Percentiles rank a stretch among this genome's conserved stretches.
Evolutionary conservation across 2,113 vertebrate genomes (phyloP).

Genomic region (Hydrochoerus hydrochaeris): DNA sequence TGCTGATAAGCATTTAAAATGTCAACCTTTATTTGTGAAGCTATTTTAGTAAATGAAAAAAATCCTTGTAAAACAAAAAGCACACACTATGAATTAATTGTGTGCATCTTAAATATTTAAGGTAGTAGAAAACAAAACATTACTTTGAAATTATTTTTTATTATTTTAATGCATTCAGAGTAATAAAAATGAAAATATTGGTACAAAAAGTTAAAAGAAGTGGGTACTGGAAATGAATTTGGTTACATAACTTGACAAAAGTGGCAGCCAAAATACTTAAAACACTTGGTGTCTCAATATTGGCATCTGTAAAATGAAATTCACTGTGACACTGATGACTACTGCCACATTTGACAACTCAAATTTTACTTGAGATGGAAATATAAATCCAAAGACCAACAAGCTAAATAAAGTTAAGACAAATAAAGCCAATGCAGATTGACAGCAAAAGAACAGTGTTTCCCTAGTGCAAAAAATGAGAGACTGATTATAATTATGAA

Average conservation of each 20-base stretch:
- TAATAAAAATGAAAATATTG: not conserved
- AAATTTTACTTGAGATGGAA: not conserved
- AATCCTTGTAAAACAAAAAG: not conserved
- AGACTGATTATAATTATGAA: not conserved
- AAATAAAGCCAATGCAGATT: not conserved
- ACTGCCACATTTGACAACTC: not conserved
- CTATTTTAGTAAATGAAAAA: not conserved
- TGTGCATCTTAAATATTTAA: not conserved
- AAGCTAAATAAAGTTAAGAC: slow-evolving; percentile 6
- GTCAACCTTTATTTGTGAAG: not conserved
- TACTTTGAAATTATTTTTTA: not conserved
- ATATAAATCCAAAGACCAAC: not conserved
- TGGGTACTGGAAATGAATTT: not conserved
- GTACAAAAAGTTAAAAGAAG: not conserved
- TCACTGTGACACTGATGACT: not conserved
- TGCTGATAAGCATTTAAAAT: not conserved
- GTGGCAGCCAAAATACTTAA: not conserved
- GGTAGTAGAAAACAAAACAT: not conserved
- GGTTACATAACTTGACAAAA: not conserved
- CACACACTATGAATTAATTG: not conserved
- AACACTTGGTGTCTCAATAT: not conserved
- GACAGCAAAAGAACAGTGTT: not conserved
- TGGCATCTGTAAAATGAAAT: not conserved
- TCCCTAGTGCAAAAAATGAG: fast-evolving
- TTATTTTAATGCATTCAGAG: not conserved